Conservation (phyloP, 2,797 vertebrate species). For the Gymnocypris eckloni region DNA sequence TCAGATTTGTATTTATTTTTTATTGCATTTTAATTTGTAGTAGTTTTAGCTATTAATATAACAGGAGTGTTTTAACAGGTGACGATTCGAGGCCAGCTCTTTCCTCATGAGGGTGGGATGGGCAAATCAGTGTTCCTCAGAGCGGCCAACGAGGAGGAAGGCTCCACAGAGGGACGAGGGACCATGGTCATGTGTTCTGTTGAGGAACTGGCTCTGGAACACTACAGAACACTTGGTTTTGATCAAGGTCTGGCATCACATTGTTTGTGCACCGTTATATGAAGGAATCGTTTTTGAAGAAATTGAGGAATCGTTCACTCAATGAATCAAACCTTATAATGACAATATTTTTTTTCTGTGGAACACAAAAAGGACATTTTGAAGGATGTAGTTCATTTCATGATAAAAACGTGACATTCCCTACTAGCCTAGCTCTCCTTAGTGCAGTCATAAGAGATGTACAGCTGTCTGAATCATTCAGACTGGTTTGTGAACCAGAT, state of each 20-base stretch:
- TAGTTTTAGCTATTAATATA: neutral
- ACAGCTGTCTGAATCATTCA: neutral
- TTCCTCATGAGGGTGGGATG: slow-evolving; percentile 88
- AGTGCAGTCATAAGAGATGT: neutral
- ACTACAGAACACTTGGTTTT: slow-evolving; percentile 88
- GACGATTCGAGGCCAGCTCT: slow-evolving; percentile 92
- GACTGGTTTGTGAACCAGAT: neutral
- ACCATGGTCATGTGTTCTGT: slow-evolving; percentile 91
- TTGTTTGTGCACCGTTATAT: slow-evolving; percentile 2
- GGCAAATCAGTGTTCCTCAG: slow-evolving; percentile 92
- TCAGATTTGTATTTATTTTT: neutral
- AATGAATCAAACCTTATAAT: neutral
- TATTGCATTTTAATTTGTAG: neutral
- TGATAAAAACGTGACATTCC: neutral
- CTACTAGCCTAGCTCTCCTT: neutral
- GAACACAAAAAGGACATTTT: neutral
- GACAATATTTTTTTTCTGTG: neutral
- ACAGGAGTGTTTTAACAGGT: slow-evolving; percentile 77
- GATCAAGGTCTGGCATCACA: slow-evolving; percentile 85
- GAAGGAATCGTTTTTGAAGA: neutral
- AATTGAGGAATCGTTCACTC: neutral
- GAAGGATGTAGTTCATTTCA: neutral
- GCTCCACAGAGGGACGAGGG: slow-evolving; percentile 52
- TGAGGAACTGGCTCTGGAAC: slow-evolving; percentile 88
- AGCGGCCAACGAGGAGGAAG: slow-evolving; percentile 68